Percentiles rank a stretch among this genome's conserved stretches.
Evolutionary conservation across 2,797 vertebrate species (phyloP).

Genomic region (Capromys pilorides): DNA sequence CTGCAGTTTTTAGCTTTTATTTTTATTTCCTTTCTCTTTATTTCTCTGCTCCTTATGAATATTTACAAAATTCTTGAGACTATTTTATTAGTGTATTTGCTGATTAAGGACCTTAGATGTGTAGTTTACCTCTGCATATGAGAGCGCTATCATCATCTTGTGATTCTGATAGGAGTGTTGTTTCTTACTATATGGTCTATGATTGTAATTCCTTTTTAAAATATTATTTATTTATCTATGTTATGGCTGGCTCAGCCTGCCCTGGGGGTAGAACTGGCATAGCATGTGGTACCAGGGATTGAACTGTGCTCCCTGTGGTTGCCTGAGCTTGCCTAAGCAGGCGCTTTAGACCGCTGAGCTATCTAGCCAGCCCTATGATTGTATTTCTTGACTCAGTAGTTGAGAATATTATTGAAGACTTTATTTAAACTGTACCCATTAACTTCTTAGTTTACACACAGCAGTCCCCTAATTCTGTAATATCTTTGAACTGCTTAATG

Average conservation of each 20-base stretch:
- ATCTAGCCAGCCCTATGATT: background rate
- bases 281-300: too few species aligned
- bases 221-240: too few species aligned
- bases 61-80: background rate
- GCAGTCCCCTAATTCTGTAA: background rate
- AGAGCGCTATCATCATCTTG: background rate
- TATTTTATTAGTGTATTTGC: background rate
- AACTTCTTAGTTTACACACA: background rate
- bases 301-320: too few species aligned
- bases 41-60: background rate
- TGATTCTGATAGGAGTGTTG: background rate
- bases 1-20: background rate
- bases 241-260: too few species aligned
- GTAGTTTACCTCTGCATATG: background rate
- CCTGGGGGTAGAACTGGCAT: too few species aligned
- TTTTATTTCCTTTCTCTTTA: background rate
- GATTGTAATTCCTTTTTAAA: too few species aligned
- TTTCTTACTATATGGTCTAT: background rate
- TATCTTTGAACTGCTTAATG: background rate
- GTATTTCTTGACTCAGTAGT: background rate
- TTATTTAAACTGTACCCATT: background rate
- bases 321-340: too few species aligned
- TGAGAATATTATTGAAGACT: background rate
- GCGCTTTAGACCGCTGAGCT: too few species aligned
- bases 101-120: background rate